Conservation (phyloP, 1,140 invertebrate genomes). For the Harpegnathos saltator region DNA sequence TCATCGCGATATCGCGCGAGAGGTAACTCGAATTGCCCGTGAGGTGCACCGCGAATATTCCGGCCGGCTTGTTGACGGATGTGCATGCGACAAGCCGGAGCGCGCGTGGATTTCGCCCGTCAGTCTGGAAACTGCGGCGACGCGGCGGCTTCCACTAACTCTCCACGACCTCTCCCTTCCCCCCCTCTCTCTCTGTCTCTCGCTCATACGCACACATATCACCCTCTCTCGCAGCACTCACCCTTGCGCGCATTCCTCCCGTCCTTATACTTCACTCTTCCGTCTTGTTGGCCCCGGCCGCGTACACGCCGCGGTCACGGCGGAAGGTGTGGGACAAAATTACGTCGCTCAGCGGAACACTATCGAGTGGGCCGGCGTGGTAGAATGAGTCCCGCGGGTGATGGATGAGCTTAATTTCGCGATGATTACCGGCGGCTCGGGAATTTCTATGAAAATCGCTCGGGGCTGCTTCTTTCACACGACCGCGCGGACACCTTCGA, state of each 20-base stretch:
- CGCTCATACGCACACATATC: no score
- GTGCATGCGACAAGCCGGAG: constrained; percentile 23
- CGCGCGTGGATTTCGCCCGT: constrained; percentile 34
- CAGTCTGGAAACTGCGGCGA: constrained; percentile 15
- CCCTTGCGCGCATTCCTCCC: not conserved
- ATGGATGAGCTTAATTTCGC: constrained; percentile 84
- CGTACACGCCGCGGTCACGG: constrained; percentile 45
- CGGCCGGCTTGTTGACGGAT: constrained; percentile 58
- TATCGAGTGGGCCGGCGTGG: constrained; percentile 79
- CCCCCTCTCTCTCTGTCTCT: no score
- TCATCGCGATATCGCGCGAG: constrained; percentile 49
- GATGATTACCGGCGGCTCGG: constrained; percentile 79
- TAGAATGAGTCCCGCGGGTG: constrained; percentile 76
- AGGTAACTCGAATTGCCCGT: constrained; percentile 46
- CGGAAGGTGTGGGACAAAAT: constrained; percentile 76
- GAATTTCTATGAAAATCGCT: constrained; percentile 82
- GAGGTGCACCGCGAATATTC: constrained; percentile 47
- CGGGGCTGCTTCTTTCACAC: constrained; percentile 71
- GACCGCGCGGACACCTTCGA: constrained; percentile 45
- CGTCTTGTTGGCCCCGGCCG: constrained; percentile 14
- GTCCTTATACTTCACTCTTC: constrained; percentile 35
- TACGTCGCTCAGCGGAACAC: constrained; percentile 80
- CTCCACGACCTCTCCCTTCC: no score
- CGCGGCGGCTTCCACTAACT: not conserved
- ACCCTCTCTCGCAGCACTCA: no score